Evolutionary conservation across 2,888 invertebrate species (phyloP), one percentile per base, ranked within the genome.

Genomic region (Lapara coniferarum): DNA sequence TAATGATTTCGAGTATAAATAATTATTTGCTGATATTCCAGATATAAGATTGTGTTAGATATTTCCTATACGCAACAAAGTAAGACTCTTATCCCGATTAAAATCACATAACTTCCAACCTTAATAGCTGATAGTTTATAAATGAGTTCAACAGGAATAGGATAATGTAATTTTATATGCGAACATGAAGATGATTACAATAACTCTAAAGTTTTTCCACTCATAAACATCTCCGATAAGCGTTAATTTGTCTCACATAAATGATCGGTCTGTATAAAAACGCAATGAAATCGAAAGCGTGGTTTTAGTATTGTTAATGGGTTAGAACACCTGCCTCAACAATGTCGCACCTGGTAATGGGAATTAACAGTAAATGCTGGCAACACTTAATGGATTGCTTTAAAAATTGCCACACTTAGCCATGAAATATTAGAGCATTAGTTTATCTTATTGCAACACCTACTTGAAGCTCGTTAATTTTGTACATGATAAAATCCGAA

Each of bases 241-340:
- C 68, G 71, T 70, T 78, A 76, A 78, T 81, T 78, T 77, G 74
- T 79, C 71, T 71, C 72, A 69, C 30, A 53, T 75, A 69, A 74
- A 70, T 74, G 70, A 74, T 75, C 59, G 46, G 66, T 67, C 69
- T 69, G 72, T 69, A 75, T 53, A 68, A 81, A 81, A 79, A 79
- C 69, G 68, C 66, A 71, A 77, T 76, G 78, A 80, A 81, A 80
- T 73, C 72, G 80, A 83, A 81, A 81, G 81, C 73, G 66, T 72
- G 72, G 59, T 52, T 63, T 73, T 69, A 74, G 78, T 75, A 75
- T 72, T 75, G 74, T 71, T 68, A 70, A 69, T 69, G 19, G 53
- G 19, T 25, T 13, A 69, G 68, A 67, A 74, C 82, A 83, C 78
- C 82, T 81, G 81, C 77, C 25, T 53, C 68, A 68, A 74, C 75